Evolutionary conservation across 2,888 invertebrate species (phyloP).

Genomic region (Caenorhabditis wallacei): DNA sequence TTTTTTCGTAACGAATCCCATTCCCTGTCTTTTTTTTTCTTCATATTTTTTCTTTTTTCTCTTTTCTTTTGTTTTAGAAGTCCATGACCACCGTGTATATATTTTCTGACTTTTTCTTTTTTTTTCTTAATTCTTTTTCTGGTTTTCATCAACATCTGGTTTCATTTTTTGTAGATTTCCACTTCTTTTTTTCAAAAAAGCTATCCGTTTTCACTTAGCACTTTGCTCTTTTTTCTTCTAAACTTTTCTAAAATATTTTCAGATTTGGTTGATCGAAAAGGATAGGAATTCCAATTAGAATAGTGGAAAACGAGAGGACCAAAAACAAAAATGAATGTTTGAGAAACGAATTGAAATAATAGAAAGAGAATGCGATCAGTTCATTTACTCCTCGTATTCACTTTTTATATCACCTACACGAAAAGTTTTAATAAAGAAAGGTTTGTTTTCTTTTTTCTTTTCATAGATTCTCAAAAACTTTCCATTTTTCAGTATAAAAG

Average conservation of each 20-base stretch:
- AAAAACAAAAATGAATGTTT: slow-evolving; percentile 9
- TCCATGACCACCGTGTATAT: slow-evolving; percentile 33
- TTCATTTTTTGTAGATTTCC: slow-evolving; percentile 9
- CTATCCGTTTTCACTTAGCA: slow-evolving; percentile 15
- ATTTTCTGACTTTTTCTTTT: slow-evolving; percentile 24
- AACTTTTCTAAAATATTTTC: not conserved
- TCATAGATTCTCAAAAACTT: not conserved
- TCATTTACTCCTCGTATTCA: slow-evolving; percentile 27
- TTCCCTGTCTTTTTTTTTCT: slow-evolving; percentile 18
- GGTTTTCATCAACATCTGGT: slow-evolving; percentile 19
- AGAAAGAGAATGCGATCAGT: slow-evolving; percentile 28
- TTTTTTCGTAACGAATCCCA: slow-evolving; percentile 31
- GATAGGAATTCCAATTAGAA: slow-evolving; percentile 5
- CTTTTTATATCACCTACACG: slow-evolving; percentile 11
- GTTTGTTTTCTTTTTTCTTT: slow-evolving; percentile 22
- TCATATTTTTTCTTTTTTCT: slow-evolving; percentile 14
- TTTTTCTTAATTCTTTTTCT: not conserved
- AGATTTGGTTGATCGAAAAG: not conserved
- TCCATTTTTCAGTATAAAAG: slow-evolving; percentile 70
- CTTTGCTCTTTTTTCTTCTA: slow-evolving; percentile 10
- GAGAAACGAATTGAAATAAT: not conserved
- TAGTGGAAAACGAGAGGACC: slow-evolving; percentile 19
- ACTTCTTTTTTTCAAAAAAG: not conserved
- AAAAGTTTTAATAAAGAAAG: slow-evolving; percentile 53
- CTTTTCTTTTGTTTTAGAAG: slow-evolving; percentile 26